phyloP scores from a whole-genome alignment of 2,113 vertebrate genomes.

The Rhabdomys dilectus region DNA sequence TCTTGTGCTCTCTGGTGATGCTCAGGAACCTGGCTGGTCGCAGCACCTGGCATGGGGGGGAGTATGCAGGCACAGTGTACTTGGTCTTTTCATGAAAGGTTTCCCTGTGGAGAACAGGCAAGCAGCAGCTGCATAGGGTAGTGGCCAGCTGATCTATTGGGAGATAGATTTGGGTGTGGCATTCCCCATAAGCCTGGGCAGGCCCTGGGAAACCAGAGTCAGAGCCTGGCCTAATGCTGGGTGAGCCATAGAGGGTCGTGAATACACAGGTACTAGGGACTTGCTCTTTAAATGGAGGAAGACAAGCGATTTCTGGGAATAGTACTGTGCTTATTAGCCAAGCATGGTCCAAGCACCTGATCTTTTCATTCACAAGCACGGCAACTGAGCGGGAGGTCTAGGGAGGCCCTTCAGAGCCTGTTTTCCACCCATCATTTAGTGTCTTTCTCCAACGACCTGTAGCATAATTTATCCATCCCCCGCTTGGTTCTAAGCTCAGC shows the following conservation, averaged over 20 bases:
- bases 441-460: not conserved
- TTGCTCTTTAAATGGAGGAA: not conserved
- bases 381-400: not conserved
- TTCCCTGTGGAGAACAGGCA: slow-evolving; percentile 41
- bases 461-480: not conserved
- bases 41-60: slow-evolving; percentile 21
- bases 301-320: not conserved
- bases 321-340: not conserved
- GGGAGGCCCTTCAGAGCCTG: not conserved
- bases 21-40: slow-evolving; percentile 6
- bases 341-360: not conserved
- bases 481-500: not conserved
- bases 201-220: slow-evolving; percentile 62
- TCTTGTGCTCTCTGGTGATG: slow-evolving; percentile 23
- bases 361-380: not conserved
- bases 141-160: slow-evolving; percentile 69
- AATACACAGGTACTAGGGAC: not conserved
- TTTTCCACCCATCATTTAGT: not conserved
- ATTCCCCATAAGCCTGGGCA: slow-evolving; percentile 35
- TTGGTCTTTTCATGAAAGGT: slow-evolving; percentile 73
- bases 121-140: slow-evolving; percentile 38
- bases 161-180: slow-evolving; percentile 71
- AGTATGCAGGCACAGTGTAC: slow-evolving; percentile 22
- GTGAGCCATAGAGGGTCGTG: not conserved
- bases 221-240: not conserved